Evolutionary conservation across 2,888 invertebrate species (phyloP).

Genomic region (Caenorhabditis sp.): DNA sequence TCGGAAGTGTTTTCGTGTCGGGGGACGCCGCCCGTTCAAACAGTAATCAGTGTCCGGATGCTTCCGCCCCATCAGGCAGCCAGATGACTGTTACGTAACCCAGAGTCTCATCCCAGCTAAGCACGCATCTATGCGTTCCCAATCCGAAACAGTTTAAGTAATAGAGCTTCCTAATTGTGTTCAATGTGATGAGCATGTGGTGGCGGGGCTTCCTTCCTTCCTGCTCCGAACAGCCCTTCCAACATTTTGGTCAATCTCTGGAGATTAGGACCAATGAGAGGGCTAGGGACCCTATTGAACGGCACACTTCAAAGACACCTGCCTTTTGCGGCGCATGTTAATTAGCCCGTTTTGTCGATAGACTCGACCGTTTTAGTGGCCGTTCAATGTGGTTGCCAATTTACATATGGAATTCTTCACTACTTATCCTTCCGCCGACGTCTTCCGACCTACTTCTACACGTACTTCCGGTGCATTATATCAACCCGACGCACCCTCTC

Average conservation of each 20-base stretch:
- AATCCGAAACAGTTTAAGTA: slow-evolving; percentile 38
- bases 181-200: slow-evolving; percentile 51
- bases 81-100: slow-evolving; percentile 40
- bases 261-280: slow-evolving; percentile 23
- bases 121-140: not conserved
- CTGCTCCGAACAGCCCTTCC: slow-evolving; percentile 12
- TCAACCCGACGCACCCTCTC: slow-evolving; percentile 3
- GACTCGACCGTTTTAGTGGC: slow-evolving; percentile 29
- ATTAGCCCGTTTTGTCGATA: slow-evolving; percentile 41
- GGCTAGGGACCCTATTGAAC: slow-evolving; percentile 18
- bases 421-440: not conserved
- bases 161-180: slow-evolving; percentile 54
- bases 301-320: slow-evolving; percentile 47
- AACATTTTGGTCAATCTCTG: slow-evolving; percentile 19
- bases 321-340: slow-evolving; percentile 37
- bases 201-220: slow-evolving; percentile 40
- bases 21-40: slow-evolving; percentile 3
- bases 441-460: slow-evolving; percentile 12
- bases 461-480: slow-evolving; percentile 16
- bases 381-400: slow-evolving; percentile 16
- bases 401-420: slow-evolving; percentile 11
- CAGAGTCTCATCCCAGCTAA: not conserved
- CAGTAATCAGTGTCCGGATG: slow-evolving; percentile 5
- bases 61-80: slow-evolving; percentile 14
- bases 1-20: slow-evolving; percentile 12